These are phyloP conservation scores for Shinisaurus crocodilurus DNA, from an alignment of 2,113 vertebrate species.

Conservation along the genomic window DNA sequence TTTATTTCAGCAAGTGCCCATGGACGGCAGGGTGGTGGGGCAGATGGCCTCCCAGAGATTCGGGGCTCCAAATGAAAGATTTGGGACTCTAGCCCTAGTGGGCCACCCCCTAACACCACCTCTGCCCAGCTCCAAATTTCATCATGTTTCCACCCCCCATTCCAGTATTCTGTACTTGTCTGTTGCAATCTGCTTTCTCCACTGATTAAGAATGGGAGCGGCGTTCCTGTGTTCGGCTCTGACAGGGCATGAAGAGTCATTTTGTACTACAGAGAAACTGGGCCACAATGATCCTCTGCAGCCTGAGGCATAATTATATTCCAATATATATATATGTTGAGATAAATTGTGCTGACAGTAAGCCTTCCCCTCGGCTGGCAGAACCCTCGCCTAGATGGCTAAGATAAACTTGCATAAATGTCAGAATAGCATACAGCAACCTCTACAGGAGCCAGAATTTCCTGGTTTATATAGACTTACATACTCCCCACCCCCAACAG, in stretches of 20 bases:
- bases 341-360: not conserved
- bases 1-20: no score
- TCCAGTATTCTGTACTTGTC: not conserved
- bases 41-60: no score
- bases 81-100: no score
- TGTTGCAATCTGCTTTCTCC: not conserved
- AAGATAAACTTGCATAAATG: not conserved
- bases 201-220: not conserved
- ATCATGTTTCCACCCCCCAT: not conserved
- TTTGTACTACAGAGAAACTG: not conserved
- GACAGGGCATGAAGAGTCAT: not conserved
- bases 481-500: not conserved
- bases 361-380: not conserved
- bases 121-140: no score
- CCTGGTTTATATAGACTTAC: not conserved
- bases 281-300: not conserved
- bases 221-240: no score
- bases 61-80: no score
- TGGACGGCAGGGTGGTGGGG: no score
- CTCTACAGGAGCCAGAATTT: not conserved
- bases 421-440: not conserved
- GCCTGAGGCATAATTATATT: constrained; percentile 7
- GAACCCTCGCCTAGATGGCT: not conserved
- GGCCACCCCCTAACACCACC: no score
- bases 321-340: not conserved